Percentiles rank a stretch among this genome's conserved stretches.
These are phyloP conservation scores for Zalophus californianus DNA, from an alignment of 2,797 vertebrate genomes.

Conservation along the genomic window DNA sequence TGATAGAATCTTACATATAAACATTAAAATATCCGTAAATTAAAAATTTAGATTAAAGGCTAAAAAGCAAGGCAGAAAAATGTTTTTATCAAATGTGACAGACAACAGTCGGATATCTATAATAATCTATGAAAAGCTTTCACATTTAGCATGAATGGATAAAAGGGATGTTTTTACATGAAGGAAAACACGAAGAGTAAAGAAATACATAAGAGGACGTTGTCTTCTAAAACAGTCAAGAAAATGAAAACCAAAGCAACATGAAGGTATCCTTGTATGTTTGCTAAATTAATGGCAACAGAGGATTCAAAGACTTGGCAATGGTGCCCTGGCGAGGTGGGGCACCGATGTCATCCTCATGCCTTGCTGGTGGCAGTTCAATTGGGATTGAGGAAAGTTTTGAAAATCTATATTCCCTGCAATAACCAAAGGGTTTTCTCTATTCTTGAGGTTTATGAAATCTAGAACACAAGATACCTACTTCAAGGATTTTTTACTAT, in stretches of 20 bases:
- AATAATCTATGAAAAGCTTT: constrained; percentile 6
- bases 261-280: neutral
- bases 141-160: neutral
- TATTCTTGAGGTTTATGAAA: neutral
- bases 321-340: too few relatives aligned
- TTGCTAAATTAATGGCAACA: neutral
- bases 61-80: neutral
- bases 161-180: neutral
- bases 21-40: neutral
- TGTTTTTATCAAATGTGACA: neutral
- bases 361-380: neutral
- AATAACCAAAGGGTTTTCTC: neutral
- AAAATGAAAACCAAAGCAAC: neutral
- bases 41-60: neutral
- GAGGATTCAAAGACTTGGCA: neutral
- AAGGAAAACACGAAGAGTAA: neutral
- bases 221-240: neutral
- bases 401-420: neutral
- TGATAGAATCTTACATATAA: neutral
- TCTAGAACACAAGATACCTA: neutral
- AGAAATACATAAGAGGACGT: neutral
- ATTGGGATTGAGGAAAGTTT: neutral
- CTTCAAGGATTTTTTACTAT: neutral
- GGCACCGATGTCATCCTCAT: neutral
- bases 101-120: neutral